These are phyloP conservation scores for Sebastes hopkinsi DNA, from an alignment of 2,797 vertebrate species.

Conservation along the genomic window DNA sequence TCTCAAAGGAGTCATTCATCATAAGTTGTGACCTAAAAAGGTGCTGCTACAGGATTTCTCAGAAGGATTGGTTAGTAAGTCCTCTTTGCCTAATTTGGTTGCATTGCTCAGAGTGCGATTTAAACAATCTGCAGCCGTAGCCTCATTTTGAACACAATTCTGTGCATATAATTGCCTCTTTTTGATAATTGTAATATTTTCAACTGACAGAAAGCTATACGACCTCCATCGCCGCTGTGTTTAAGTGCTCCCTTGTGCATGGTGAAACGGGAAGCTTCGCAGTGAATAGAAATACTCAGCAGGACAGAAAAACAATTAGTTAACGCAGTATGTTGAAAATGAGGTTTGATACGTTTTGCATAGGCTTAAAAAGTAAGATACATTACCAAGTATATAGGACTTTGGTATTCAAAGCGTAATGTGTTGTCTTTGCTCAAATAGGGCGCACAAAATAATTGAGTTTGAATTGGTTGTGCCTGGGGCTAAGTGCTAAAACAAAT, in stretches of 20 bases:
- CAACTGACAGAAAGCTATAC: conserved; percentile 40
- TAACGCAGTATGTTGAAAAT: conserved; percentile 32
- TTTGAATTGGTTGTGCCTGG: conserved; percentile 84
- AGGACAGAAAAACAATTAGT: conserved; percentile 55
- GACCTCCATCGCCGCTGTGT: conserved; percentile 31
- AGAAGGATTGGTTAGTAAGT: conserved; percentile 60
- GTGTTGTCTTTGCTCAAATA: conserved; percentile 80
- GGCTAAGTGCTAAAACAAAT: conserved; percentile 87
- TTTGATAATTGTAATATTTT: conserved; percentile 45
- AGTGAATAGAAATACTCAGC: conserved; percentile 51
- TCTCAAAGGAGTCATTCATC: conserved; percentile 78
- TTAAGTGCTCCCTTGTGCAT: conserved; percentile 31
- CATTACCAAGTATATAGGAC: conserved; percentile 61
- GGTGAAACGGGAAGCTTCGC: conserved; percentile 15
- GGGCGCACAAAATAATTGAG: conserved; percentile 83
- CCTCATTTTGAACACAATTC: conserved; percentile 39
- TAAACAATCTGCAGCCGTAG: conserved; percentile 52
- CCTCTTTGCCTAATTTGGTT: conserved; percentile 69
- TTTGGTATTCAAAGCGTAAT: conserved; percentile 79
- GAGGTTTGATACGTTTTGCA: conserved; percentile 45
- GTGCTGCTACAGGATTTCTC: conserved; percentile 66
- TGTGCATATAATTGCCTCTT: conserved; percentile 41
- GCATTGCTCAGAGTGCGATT: conserved; percentile 56
- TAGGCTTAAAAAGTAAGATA: conserved; percentile 58
- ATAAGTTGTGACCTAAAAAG: conserved; percentile 74